Evolutionary conservation across 2,888 invertebrate genomes (phyloP).

Genomic region (Erpobdella octoculata): DNA sequence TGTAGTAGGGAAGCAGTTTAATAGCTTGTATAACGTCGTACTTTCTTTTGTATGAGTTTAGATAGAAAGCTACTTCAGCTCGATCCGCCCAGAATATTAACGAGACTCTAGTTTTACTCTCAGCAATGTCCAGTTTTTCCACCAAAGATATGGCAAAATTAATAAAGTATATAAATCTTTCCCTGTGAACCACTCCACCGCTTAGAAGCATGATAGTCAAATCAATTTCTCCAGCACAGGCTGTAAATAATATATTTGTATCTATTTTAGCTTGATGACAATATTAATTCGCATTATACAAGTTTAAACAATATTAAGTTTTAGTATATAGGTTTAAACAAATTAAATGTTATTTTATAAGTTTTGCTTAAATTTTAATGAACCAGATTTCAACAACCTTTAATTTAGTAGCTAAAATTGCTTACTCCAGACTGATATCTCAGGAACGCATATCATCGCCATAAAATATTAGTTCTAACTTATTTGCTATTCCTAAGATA

Average conservation of each 20-base stretch:
- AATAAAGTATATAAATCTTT: constrained; percentile 32
- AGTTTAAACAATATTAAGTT: no score
- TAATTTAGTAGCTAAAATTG: no score
- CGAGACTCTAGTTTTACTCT: constrained; percentile 33
- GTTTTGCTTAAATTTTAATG: no score
- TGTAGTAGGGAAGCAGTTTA: constrained; percentile 40
- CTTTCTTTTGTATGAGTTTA: constrained; percentile 41
- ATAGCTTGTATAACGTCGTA: constrained; percentile 42
- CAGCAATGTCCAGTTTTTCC: constrained; percentile 32
- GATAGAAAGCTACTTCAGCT: constrained; percentile 42
- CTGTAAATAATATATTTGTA: constrained; percentile 31
- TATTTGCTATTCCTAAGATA: no score
- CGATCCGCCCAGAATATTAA: constrained; percentile 35
- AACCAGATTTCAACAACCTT: no score
- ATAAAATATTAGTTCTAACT: no score
- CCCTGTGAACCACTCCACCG: constrained; percentile 34
- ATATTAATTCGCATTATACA: no score
- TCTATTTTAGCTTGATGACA: no score
- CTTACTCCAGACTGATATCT: no score
- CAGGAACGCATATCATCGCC: no score
- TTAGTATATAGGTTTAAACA: no score
- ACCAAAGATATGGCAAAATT: constrained; percentile 34
- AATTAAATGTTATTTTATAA: no score
- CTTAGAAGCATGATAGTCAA: constrained; percentile 33
- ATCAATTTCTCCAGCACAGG: constrained; percentile 32